Base-by-base conservation (phyloP, 2,113 vertebrate species). In the Bufo bufo region DNA sequence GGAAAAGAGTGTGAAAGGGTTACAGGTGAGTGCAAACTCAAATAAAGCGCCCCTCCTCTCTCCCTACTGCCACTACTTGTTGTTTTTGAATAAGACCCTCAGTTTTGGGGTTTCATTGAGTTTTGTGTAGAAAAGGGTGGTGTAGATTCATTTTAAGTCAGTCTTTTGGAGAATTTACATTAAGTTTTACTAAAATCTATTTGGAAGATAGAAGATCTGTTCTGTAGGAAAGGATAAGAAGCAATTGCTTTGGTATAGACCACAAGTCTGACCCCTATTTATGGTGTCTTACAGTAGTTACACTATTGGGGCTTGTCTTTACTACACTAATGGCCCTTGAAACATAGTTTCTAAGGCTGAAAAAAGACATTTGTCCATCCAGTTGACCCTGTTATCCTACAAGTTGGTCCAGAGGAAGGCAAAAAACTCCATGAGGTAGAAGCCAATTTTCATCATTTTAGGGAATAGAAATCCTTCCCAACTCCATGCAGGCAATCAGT, bases 1-100 rank as follows among this genome's bases (percentile, higher is more conserved):
- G 87, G 87, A 89, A 89, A 84, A 89, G 49, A 89, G 80, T 65
- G 87, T 77, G 82, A 89, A 89, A 78, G 87, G 79, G 87, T 69
- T 84, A 84, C 71, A 89, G 87, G 87, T 89, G 81, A 77, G 61
- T 52, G 74, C 85, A 69, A 49, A 86, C 85, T 79, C 50, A 45
- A 77, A 86, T 86, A 86, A 86, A 33, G 45, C 20, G 33, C 59
- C 16, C 14, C 45, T 10, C 72, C 59, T 33, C 43, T 23, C 69
- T 69, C 3, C 20, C 69, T 65, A 52, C 65, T 69, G 81, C 47
- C 45, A 50, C 19, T 5, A 10, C 2, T 10, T 50, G 33, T 82
- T 69, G 43, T 49, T 82, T 63, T 80, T 6, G 8, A 78, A 4
- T 3, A 8, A 61, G 65, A 10, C 33, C 16, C 43, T 72, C 11